phyloP scores from a whole-genome alignment of 2,113 vertebrate genomes.

The Arvicanthis niloticus region DNA sequence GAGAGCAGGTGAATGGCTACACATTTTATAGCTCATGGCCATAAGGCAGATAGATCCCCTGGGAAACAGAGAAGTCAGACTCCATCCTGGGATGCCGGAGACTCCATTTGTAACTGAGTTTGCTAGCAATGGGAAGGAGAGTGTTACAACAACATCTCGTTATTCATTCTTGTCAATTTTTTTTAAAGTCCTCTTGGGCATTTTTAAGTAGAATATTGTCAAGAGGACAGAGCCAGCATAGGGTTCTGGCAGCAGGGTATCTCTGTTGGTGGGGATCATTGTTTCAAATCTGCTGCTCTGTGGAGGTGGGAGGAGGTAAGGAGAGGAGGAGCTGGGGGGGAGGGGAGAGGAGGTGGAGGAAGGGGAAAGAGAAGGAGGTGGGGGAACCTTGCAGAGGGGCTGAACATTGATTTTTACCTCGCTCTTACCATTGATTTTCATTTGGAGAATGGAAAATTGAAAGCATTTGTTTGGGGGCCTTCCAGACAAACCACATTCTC shows the following conservation, averaged over 20 bases:
- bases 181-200: background rate
- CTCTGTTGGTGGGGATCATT: background rate
- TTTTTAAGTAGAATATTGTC: slow-evolving; percentile 20
- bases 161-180: background rate
- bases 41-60: background rate
- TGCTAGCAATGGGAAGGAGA: background rate
- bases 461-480: slow-evolving; percentile 82
- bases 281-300: slow-evolving; percentile 54
- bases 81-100: background rate
- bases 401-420: slow-evolving; percentile 78
- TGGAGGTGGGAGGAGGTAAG: background rate
- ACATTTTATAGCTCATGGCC: background rate
- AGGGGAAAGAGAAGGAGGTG: background rate
- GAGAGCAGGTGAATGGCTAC: too few species aligned
- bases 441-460: slow-evolving; percentile 79
- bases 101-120: background rate
- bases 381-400: slow-evolving; percentile 13
- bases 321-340: background rate
- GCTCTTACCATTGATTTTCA: slow-evolving; percentile 80
- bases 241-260: background rate
- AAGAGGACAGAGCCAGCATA: background rate
- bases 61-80: background rate
- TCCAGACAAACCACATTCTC: slow-evolving; percentile 57
- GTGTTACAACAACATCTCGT: background rate
- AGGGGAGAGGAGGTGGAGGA: background rate